Base-by-base conservation (phyloP, 2,888 invertebrate species). In the Serrognathus titanus region DNA sequence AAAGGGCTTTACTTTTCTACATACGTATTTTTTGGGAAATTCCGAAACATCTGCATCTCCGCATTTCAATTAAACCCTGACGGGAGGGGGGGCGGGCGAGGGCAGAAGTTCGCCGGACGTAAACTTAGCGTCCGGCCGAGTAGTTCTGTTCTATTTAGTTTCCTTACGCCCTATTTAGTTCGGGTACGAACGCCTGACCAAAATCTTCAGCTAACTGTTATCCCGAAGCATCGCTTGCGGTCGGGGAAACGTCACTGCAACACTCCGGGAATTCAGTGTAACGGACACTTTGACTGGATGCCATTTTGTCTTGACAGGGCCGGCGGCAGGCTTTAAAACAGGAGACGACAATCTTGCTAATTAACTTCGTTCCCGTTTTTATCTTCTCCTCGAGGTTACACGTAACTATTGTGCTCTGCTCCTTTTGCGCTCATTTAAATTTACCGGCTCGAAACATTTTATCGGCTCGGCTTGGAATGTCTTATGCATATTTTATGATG, bases 31-130 rank as follows among this genome's bases (percentile, higher is more conserved):
- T n/a, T n/a, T n/a, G n/a, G n/a, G n/a, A n/a, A n/a, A n/a, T n/a
- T n/a, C 48, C 36, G 53, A 54, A 58, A 54, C 58, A 58, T 54
- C 58, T 58, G 58, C 54, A 58, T 54, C 58, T 13, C 51, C 48
- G 37, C 50, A 49, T 41, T 51, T 58, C 58, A 54, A 58, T 58
- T 58, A 58, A 38, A 43, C 31, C 38, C 36, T 54, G 54, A 58
- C 54, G 16, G 16, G 16, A 3, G 16, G 16, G 16, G 16, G 16
- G 16, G 16, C 16, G 16, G 16, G 16, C 0, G 13, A 7, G 13
- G 24, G 24, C 24, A 51, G 51, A 54, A 54, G 51, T 51, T 57
- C 35, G 46, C 43, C 38, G 49, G 48, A 31, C 48, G 35, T 7
- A 43, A 48, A 35, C 54, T 48, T 48, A 43, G 48, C 49, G 57